Conservation (phyloP, 2,113 vertebrate genomes). For the Canis aureus region DNA sequence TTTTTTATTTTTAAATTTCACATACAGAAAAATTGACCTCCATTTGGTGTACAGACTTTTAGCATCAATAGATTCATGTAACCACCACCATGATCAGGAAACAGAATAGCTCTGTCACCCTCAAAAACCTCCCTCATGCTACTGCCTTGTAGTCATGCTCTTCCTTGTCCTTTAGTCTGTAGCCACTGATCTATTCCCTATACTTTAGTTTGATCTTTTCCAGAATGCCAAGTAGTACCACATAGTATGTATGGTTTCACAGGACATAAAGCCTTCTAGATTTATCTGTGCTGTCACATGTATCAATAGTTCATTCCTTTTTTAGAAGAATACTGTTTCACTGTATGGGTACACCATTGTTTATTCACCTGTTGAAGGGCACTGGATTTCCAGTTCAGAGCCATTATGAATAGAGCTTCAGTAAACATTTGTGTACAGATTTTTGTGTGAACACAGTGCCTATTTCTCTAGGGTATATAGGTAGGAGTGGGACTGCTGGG, state of each 20-base stretch:
- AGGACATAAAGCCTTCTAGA: not conserved
- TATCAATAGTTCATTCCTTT: not conserved
- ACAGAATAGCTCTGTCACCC: not conserved
- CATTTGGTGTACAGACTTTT: slow-evolving; percentile 31
- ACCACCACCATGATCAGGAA: not conserved
- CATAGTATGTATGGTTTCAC: not conserved
- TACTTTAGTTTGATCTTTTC: not conserved
- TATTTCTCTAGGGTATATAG: slow-evolving; percentile 45
- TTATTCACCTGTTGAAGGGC: slow-evolving; percentile 37
- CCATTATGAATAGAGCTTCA: not conserved
- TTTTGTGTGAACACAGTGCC: slow-evolving; percentile 42
- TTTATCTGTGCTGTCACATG: not conserved
- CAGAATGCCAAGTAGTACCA: slow-evolving; percentile 11
- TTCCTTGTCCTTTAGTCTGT: not conserved
- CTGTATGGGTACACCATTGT: not conserved
- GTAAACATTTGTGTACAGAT: not conserved
- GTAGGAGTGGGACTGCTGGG: slow-evolving; percentile 12
- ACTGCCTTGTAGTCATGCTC: not conserved
- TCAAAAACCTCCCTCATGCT: not conserved
- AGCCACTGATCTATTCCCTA: not conserved
- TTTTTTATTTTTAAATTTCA: not conserved
- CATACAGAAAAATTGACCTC: slow-evolving; percentile 7
- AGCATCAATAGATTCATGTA: not conserved
- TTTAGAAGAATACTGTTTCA: not conserved
- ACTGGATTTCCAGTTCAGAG: not conserved